phyloP scores from a whole-genome alignment of 2,797 vertebrate species.

The Coendou prehensilis region DNA sequence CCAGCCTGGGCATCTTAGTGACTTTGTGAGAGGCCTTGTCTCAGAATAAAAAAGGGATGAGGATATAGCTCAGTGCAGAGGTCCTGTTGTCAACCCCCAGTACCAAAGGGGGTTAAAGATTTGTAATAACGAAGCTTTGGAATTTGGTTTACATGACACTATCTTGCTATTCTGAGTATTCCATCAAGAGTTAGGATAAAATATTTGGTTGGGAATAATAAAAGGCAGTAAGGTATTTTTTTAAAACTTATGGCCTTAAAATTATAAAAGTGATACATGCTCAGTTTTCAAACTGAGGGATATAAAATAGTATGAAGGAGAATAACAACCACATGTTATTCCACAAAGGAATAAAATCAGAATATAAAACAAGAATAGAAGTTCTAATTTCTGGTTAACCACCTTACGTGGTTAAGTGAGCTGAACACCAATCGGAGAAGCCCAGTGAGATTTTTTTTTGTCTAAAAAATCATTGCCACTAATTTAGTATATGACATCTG shows the following conservation, averaged over 20 bases:
- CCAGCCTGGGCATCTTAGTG: background rate
- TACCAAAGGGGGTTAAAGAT: background rate
- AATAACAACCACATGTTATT: constrained; percentile 32
- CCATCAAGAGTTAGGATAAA: background rate
- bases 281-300: constrained; percentile 55
- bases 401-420: constrained; percentile 41
- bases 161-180: background rate
- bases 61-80: background rate
- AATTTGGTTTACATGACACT: background rate
- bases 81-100: background rate
- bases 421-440: constrained; percentile 30
- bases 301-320: constrained; percentile 45
- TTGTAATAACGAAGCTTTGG: constrained; percentile 47
- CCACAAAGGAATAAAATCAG: background rate
- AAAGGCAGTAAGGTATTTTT: constrained; percentile 32
- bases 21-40: background rate
- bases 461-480: background rate
- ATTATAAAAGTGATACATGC: background rate
- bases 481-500: constrained; percentile 28
- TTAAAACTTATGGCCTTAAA: constrained; percentile 53
- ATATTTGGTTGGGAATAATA: constrained; percentile 53
- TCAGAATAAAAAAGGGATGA: background rate
- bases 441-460: background rate
- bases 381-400: constrained; percentile 35
- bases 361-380: constrained; percentile 64